phyloP scores from a whole-genome alignment of 2,113 vertebrate genomes.

The Dasyurus viverrinus region DNA sequence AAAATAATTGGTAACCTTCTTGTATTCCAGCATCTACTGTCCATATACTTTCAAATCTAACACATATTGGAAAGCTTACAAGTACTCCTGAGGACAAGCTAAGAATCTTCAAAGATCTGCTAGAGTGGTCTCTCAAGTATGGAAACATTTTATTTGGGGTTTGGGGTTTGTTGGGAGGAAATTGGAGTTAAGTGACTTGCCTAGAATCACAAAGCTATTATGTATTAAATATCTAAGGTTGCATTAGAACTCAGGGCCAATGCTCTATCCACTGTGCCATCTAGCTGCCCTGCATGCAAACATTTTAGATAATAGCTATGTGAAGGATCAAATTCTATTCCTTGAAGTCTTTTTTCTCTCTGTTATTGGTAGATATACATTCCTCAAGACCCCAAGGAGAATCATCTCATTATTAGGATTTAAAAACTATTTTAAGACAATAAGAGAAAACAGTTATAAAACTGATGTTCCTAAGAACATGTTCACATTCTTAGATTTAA shows the following conservation, averaged over 20 bases:
- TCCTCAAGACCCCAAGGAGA: neutral
- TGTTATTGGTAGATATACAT: neutral
- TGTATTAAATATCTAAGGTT: too few species aligned
- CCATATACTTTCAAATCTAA: neutral
- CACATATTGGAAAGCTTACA: neutral
- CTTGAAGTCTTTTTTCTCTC: neutral
- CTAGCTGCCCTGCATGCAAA: neutral
- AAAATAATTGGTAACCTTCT: neutral
- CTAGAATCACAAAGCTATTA: too few species aligned
- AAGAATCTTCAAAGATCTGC: neutral
- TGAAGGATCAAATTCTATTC: neutral
- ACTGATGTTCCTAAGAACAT: conserved; percentile 23
- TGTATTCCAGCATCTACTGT: neutral
- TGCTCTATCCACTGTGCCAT: too few species aligned
- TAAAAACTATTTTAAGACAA: conserved; percentile 34
- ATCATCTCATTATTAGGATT: conserved; percentile 10
- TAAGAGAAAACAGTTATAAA: conserved; percentile 22
- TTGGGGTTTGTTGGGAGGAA: too few species aligned
- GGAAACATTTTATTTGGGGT: neutral
- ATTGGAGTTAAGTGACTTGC: too few species aligned
- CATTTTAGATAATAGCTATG: neutral
- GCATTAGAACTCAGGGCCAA: too few species aligned
- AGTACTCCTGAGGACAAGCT: neutral
- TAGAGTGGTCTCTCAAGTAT: neutral
- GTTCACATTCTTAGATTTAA: conserved; percentile 10